Evolutionary conservation across 2,797 vertebrate genomes (phyloP).

Genomic region (Masticophis lateralis): DNA sequence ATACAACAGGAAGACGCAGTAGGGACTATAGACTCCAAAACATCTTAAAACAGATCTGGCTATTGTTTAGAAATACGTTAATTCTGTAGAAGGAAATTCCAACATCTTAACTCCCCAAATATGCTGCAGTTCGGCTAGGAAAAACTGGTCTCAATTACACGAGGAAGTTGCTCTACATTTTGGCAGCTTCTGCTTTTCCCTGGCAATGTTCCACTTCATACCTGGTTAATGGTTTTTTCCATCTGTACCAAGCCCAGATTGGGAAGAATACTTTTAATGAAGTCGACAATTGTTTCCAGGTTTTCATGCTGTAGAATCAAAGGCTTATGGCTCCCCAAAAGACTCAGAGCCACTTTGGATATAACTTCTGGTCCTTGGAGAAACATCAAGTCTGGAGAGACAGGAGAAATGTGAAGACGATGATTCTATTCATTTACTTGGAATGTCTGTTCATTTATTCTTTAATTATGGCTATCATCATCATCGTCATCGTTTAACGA

Average conservation of each 20-base stretch:
- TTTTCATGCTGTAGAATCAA: constrained; percentile 95
- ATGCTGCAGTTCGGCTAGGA: constrained; percentile 1
- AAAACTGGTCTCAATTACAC: neutral
- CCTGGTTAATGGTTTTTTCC: constrained; percentile 99
- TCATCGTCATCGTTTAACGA: too few species aligned
- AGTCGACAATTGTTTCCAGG: constrained; percentile 96
- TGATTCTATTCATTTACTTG: neutral
- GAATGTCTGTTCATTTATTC: neutral
- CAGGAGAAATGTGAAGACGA: neutral
- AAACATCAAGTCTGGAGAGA: constrained; percentile 89
- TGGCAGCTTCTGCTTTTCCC: constrained; percentile 5
- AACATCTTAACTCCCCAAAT: neutral
- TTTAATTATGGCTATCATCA: neutral
- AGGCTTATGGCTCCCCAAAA: constrained; percentile 94
- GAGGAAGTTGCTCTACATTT: neutral
- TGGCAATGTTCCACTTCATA: constrained; percentile 54
- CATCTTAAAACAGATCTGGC: constrained; percentile 11
- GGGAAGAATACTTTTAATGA: constrained; percentile 94
- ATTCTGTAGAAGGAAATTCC: neutral
- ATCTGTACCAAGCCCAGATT: constrained; percentile 96
- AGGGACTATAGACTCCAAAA: constrained; percentile 2
- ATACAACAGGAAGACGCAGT: neutral
- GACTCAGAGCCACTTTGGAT: constrained; percentile 95
- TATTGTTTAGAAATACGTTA: constrained; percentile 1
- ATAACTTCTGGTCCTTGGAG: constrained; percentile 94